phyloP scores from a whole-genome alignment of 2,888 invertebrate genomes.

The Nymphalis c-album region DNA sequence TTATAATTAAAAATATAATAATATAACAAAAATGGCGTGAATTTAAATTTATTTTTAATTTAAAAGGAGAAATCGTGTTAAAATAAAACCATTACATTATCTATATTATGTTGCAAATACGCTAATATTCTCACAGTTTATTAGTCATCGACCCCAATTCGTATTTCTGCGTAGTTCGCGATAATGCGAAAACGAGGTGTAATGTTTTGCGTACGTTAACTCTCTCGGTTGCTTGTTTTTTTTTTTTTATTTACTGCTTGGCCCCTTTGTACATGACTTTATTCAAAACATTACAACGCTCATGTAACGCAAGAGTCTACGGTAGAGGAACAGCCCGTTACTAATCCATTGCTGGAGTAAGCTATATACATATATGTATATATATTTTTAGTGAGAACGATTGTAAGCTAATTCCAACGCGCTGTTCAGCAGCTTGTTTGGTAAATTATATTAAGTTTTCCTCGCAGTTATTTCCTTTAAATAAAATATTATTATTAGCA shows the following conservation, averaged over 20 bases:
- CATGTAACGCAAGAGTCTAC: neutral
- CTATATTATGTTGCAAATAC: constrained; percentile 17
- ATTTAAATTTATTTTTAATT: neutral
- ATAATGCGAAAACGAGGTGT: constrained; percentile 28
- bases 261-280: constrained; percentile 16
- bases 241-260: constrained; percentile 6
- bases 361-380: no score
- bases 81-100: constrained; percentile 24
- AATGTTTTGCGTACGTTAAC: constrained; percentile 24
- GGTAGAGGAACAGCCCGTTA: neutral
- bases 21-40: no score
- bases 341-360: no score
- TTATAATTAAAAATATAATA: no score
- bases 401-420: no score
- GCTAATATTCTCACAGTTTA: constrained; percentile 30
- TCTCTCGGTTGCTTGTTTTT: constrained; percentile 12
- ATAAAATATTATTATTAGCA: no score
- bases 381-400: no score
- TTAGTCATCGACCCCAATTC: constrained; percentile 41
- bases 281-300: constrained; percentile 12
- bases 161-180: constrained; percentile 24
- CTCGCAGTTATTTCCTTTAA: no score
- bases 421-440: no score
- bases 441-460: no score
- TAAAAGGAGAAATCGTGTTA: constrained; percentile 2